Evolutionary conservation across 2,113 vertebrate genomes (phyloP).

Genomic region (Tringa solitaria): DNA sequence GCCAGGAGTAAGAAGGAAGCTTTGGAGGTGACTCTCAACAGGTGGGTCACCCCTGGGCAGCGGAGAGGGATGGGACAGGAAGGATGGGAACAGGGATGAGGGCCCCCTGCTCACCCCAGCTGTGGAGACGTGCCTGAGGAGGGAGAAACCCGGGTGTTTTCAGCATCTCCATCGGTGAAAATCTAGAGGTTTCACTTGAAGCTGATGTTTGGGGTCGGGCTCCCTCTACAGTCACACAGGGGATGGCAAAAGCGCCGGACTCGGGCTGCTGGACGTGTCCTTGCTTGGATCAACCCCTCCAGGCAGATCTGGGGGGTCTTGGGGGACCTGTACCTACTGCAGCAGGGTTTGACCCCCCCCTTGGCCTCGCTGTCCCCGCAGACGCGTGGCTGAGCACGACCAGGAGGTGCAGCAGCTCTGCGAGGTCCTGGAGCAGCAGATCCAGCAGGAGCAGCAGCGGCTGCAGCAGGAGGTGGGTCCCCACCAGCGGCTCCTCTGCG

Average conservation of each 20-base stretch:
- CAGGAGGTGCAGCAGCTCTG: slow-evolving; percentile 72
- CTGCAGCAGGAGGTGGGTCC: slow-evolving; percentile 67
- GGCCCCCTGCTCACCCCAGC: not conserved
- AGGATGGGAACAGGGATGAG: not conserved
- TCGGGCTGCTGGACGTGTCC: not conserved
- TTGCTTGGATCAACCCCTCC: not conserved
- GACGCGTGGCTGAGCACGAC: slow-evolving; percentile 68
- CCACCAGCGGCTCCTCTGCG: not conserved
- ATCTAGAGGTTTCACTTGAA: not conserved
- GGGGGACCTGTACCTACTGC: not conserved
- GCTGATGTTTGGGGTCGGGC: not conserved
- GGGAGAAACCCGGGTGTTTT: not conserved
- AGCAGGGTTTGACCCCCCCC: not conserved
- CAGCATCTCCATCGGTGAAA: not conserved
- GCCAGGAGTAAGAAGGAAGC: slow-evolving; percentile 48
- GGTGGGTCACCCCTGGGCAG: slow-evolving; percentile 40
- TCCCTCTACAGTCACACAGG: not conserved
- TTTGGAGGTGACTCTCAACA: slow-evolving; percentile 69
- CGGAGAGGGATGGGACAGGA: fast-evolving
- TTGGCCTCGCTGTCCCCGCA: not conserved
- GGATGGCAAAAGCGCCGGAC: not conserved
- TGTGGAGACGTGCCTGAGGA: fast-evolving
- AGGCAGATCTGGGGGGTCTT: not conserved
- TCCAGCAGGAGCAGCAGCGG: slow-evolving; percentile 55
- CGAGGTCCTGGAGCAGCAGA: slow-evolving; percentile 74